phyloP scores from a whole-genome alignment of 2,888 invertebrate genomes.

The Drosophila mercatorum region DNA sequence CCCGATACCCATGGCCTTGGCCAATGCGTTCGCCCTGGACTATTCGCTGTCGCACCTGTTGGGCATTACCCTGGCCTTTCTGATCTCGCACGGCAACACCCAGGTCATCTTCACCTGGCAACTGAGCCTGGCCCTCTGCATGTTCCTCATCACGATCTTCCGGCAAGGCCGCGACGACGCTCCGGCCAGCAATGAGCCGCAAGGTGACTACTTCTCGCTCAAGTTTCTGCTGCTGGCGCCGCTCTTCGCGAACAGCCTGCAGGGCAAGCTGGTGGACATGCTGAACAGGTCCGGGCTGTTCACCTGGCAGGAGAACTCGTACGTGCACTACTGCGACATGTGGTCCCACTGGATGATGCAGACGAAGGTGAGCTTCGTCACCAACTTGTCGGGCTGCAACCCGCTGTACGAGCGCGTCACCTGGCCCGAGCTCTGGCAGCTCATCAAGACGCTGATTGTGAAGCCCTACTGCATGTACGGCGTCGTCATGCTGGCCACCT shows the following conservation, averaged over 20 bases:
- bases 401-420: conserved; percentile 79
- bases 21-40: conserved; percentile 80
- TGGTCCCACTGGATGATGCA: conserved; percentile 82
- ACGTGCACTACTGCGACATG: conserved; percentile 79
- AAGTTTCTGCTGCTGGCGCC: conserved; percentile 78
- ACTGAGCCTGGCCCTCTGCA: conserved; percentile 78
- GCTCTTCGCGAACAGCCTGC: conserved; percentile 78
- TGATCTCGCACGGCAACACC: conserved; percentile 81
- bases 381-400: conserved; percentile 82
- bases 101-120: conserved; percentile 83
- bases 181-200: conserved; percentile 41
- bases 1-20: conserved; percentile 85
- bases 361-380: conserved; percentile 80
- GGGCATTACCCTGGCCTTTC: conserved; percentile 80
- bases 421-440: conserved; percentile 81
- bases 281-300: conserved; percentile 77
- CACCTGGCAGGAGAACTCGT: conserved; percentile 74
- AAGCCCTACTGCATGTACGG: conserved; percentile 84
- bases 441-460: conserved; percentile 82
- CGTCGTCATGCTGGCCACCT: conserved; percentile 83
- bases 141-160: conserved; percentile 75
- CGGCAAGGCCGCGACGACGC: conserved; percentile 62
- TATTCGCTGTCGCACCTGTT: conserved; percentile 82
- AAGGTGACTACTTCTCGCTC: conserved; percentile 67
- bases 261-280: conserved; percentile 79